Evolutionary conservation across 2,888 invertebrate genomes (phyloP).

Genomic region (Parelbella ahira): DNA sequence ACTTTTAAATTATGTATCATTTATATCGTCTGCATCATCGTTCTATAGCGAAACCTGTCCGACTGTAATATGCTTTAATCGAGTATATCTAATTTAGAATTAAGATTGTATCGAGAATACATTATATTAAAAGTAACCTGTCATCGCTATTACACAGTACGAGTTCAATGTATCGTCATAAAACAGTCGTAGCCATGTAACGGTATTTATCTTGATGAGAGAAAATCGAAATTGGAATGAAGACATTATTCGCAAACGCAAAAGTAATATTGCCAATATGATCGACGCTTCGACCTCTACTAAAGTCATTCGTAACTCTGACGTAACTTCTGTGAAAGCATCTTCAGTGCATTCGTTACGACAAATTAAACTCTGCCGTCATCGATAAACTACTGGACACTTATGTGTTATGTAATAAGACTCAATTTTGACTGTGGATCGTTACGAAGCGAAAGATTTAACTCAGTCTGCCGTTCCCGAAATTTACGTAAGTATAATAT

Average conservation of each 20-base stretch:
- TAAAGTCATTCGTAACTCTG: conserved; percentile 48
- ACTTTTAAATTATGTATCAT: too few species aligned
- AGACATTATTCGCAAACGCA: conserved; percentile 4
- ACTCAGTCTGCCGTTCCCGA: conserved; percentile 27
- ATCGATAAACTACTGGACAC: too few species aligned
- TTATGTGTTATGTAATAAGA: too few species aligned
- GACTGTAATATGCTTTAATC: too few species aligned
- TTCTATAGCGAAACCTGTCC: too few species aligned
- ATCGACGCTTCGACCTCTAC: conserved; percentile 31
- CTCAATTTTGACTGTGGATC: conserved; percentile 11
- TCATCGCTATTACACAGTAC: background rate
- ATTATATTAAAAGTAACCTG: conserved; percentile 1
- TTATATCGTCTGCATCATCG: too few species aligned
- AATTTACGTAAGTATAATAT: conserved; percentile 29
- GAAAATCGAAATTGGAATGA: conserved; percentile 10
- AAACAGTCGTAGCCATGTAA: background rate
- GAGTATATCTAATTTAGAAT: background rate
- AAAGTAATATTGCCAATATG: conserved; percentile 27
- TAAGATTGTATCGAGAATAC: conserved; percentile 3
- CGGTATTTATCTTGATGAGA: conserved; percentile 8
- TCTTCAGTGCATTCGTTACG: conserved; percentile 33
- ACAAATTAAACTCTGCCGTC: background rate
- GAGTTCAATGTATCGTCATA: too few species aligned
- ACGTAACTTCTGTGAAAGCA: conserved; percentile 61
- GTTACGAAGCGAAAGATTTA: conserved; percentile 16